Evolutionary conservation across 2,888 invertebrate genomes (phyloP).

Genomic region (Eilema griseolum): DNA sequence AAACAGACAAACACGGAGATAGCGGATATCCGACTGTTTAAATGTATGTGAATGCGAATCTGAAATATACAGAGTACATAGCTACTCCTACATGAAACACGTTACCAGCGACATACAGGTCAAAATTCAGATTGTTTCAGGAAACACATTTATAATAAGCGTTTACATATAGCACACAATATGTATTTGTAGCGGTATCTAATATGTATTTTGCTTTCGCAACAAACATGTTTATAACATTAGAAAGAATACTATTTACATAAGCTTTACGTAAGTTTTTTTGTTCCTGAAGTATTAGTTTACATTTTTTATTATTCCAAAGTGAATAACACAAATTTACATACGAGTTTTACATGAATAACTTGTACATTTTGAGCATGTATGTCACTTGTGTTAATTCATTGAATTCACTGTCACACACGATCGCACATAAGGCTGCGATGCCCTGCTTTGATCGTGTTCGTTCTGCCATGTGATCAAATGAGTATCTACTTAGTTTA

Average conservation of each 20-base stretch:
- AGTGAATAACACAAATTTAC: constrained; percentile 29
- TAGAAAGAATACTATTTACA: neutral
- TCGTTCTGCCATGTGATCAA: constrained; percentile 80
- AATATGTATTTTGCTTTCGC: no score
- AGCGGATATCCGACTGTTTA: constrained; percentile 16
- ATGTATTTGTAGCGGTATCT: no score
- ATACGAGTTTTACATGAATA: constrained; percentile 42
- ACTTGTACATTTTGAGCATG: constrained; percentile 64
- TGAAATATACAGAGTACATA: neutral
- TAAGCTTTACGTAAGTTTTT: neutral
- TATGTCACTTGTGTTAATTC: constrained; percentile 79
- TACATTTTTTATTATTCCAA: neutral
- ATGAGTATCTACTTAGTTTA: constrained; percentile 70
- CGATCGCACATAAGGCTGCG: constrained; percentile 72
- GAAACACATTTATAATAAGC: neutral
- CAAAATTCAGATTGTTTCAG: neutral
- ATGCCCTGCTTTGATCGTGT: constrained; percentile 80
- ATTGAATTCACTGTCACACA: constrained; percentile 76
- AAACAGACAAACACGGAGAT: constrained; percentile 17
- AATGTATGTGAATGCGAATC: constrained; percentile 40
- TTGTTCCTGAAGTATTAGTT: neutral
- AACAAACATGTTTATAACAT: no score
- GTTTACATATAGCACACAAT: no score
- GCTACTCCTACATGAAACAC: neutral
- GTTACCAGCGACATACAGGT: neutral